Base-by-base conservation (phyloP, 2,113 vertebrate genomes). In the Hippocampus comes region DNA sequence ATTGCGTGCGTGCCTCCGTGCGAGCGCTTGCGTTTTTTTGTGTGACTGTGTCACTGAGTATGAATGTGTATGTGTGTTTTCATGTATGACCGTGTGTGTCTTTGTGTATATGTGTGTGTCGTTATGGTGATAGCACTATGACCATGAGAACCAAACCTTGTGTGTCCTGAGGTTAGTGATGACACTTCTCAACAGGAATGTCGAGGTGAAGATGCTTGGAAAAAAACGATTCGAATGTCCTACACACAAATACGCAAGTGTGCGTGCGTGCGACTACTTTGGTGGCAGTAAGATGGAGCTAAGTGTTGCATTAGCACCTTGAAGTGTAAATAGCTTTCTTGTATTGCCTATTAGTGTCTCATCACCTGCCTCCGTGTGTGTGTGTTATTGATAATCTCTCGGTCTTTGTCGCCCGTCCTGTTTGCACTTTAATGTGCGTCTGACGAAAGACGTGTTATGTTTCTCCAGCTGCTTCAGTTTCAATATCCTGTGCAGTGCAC, bases 261-360 rank as follows among this genome's bases (percentile, higher is more conserved):
- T 15, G 56, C 17, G 70, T 30, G 53, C 60, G 56, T 18, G 70
- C 48, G 71, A 14, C 27, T 9, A 46, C 11, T 5, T 66, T 6
- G 67, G 51, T 65, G 70, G 67, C 87, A 86, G 86, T 88, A 84
- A 74, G 86, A 82, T 79, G 79, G 84, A 81, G 77, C 80, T 86
- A 86, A 87, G 90, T 90, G 89, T 90, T 89, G 85, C 81, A 90
- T 90, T 89, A 87, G 75, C 89, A 74, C 86, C 88, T 85, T 80
- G 74, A 86, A 85, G 89, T 90, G 88, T 85, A 88, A 90, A 91
- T 88, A 82, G 89, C 80, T 6, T 78, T 88, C 82, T 80, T 73
- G 60, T 87, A 88, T 87, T 80, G 81, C 78, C 81, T 86, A 78
- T 89, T 87, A 82, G 74, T 81, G 72, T 79, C n/a, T 67, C 82